Percentiles rank a stretch among this genome's conserved stretches.
Evolutionary conservation across 2,113 vertebrate species (phyloP).

Genomic region (Hippoglossus stenolepis): DNA sequence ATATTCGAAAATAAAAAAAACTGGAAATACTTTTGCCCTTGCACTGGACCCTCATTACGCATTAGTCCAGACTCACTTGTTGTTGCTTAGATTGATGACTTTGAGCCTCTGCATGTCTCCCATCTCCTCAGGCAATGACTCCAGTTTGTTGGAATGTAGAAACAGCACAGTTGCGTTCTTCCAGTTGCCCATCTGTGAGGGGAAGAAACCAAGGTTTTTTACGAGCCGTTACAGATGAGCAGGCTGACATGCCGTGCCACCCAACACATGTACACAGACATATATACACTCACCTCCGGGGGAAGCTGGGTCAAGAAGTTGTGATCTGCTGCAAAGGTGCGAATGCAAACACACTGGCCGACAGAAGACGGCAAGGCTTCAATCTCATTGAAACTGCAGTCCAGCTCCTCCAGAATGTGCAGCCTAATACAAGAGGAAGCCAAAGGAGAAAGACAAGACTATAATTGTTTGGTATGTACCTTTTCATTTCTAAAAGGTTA

Average conservation of each 20-base stretch:
- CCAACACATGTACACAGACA: background rate
- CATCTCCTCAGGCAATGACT: constrained; percentile 97
- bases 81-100: constrained; percentile 97
- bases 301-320: constrained; percentile 94
- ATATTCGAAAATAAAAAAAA: background rate
- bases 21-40: background rate
- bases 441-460: background rate
- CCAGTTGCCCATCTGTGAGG: constrained; percentile 91
- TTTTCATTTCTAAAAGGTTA: background rate
- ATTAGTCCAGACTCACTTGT: constrained; percentile 88
- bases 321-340: constrained; percentile 97
- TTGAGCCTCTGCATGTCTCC: constrained; percentile 97
- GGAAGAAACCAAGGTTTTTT: constrained; percentile 15
- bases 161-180: constrained; percentile 93
- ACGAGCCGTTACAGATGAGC: background rate
- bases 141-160: constrained; percentile 98
- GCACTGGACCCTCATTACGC: background rate
- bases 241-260: background rate
- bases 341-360: constrained; percentile 90
- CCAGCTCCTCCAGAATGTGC: constrained; percentile 90
- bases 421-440: constrained; percentile 77
- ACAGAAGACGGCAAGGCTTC: constrained; percentile 92
- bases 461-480: background rate
- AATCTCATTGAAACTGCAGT: constrained; percentile 98
- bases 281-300: constrained; percentile 85